Conservation (phyloP, 2,888 invertebrate genomes). For the Branchellion lobata region DNA sequence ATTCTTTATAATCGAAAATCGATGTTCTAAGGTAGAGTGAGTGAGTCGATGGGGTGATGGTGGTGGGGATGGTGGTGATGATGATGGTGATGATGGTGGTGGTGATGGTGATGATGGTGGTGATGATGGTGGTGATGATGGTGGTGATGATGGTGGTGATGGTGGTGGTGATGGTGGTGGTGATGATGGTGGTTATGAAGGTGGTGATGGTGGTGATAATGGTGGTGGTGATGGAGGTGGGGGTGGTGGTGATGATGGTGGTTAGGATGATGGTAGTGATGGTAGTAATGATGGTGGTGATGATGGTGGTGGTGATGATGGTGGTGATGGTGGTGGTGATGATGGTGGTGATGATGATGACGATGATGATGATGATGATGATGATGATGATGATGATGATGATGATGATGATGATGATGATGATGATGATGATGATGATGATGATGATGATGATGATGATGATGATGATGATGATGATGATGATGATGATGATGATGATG, state of each 20-base stretch:
- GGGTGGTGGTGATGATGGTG: neutral
- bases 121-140: too few species aligned
- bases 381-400: slow-evolving; percentile 34
- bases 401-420: slow-evolving; percentile 41
- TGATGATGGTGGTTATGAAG: too few species aligned
- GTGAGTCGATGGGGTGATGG: too few species aligned
- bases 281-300: neutral
- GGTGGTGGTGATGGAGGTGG: neutral
- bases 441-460: neutral
- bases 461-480: slow-evolving; percentile 18
- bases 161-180: too few species aligned
- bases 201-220: neutral
- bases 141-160: neutral
- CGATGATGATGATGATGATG: neutral
- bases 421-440: slow-evolving; percentile 18
- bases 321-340: too few species aligned
- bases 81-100: too few species aligned
- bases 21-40: too few species aligned
- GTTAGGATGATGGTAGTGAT: neutral
- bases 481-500: slow-evolving; percentile 19
- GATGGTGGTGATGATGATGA: neutral
- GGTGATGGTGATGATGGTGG: too few species aligned
- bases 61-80: too few species aligned
- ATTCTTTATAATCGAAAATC: too few species aligned
- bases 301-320: slow-evolving; percentile 34